Conservation (phyloP, 1,140 invertebrate species). For the Ceratosolen fusciceps region DNA sequence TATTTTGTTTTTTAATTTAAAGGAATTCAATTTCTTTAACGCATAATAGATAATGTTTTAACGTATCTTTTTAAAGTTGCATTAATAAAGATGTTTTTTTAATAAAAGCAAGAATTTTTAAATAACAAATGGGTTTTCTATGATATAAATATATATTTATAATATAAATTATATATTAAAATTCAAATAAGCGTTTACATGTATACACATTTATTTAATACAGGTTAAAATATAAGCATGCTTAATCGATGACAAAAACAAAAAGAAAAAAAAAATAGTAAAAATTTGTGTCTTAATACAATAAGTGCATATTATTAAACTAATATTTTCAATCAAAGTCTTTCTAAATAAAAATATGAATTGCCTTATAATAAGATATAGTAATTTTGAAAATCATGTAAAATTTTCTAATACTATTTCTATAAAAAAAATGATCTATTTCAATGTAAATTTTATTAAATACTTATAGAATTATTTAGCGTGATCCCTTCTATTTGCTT, state of each 20-base stretch:
- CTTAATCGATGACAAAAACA: background rate
- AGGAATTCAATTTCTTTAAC: no score
- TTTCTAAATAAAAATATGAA: background rate
- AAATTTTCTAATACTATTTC: slow-evolving; percentile 16
- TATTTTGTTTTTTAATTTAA: no score
- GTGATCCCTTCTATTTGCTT: slow-evolving; percentile 6
- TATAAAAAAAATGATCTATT: slow-evolving; percentile 12
- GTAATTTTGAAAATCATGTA: slow-evolving; percentile 12
- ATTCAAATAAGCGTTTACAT: background rate
- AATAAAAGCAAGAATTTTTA: background rate
- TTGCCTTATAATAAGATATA: slow-evolving; percentile 13
- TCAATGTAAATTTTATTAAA: slow-evolving; percentile 14
- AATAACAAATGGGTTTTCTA: background rate
- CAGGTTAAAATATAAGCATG: background rate
- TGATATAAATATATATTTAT: background rate
- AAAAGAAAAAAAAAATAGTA: background rate
- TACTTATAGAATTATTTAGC: slow-evolving; percentile 4
- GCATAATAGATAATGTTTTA: no score
- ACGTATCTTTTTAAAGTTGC: background rate
- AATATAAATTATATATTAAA: background rate
- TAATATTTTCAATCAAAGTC: background rate
- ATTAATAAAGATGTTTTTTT: background rate
- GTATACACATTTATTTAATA: background rate
- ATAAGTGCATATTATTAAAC: background rate
- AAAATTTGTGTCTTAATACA: background rate